Evolutionary conservation across 2,797 vertebrate species (phyloP).

Genomic region (Argyrosomus regius): DNA sequence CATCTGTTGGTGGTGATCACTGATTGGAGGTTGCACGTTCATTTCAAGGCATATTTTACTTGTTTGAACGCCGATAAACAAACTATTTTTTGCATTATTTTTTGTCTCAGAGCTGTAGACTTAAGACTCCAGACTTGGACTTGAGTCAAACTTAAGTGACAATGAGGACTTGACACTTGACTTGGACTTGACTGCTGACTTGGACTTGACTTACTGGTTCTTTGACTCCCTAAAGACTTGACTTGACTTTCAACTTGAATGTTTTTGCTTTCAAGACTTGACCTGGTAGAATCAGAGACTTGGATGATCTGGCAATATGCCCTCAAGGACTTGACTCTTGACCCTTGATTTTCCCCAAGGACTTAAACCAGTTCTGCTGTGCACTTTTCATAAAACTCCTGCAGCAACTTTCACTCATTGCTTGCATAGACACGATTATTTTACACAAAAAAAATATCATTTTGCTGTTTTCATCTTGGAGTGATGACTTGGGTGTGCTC

Average conservation of each 20-base stretch:
- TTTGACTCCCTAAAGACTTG: constrained; percentile 4
- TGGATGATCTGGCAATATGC: not conserved
- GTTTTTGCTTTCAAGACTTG: not conserved
- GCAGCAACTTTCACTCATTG: not conserved
- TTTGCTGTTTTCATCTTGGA: not conserved
- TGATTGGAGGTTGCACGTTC: not conserved
- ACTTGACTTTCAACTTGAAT: constrained; percentile 11
- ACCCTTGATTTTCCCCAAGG: not conserved
- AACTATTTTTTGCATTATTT: not conserved
- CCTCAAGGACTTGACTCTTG: not conserved
- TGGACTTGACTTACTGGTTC: constrained; percentile 7
- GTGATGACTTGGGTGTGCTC: not conserved
- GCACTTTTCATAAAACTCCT: not conserved
- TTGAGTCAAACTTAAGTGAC: not conserved
- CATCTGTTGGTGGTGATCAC: not conserved
- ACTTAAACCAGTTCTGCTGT: constrained; percentile 32
- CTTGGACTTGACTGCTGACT: constrained; percentile 10
- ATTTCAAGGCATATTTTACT: not conserved
- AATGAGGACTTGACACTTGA: not conserved
- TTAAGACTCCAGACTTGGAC: not conserved
- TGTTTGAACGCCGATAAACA: not conserved
- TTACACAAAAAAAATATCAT: not conserved
- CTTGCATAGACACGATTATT: not conserved
- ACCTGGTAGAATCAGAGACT: not conserved
- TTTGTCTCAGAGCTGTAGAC: constrained; percentile 25